These are phyloP conservation scores for Pegoplata infirma DNA, from an alignment of 2,888 invertebrate genomes.

Conservation along the genomic window DNA sequence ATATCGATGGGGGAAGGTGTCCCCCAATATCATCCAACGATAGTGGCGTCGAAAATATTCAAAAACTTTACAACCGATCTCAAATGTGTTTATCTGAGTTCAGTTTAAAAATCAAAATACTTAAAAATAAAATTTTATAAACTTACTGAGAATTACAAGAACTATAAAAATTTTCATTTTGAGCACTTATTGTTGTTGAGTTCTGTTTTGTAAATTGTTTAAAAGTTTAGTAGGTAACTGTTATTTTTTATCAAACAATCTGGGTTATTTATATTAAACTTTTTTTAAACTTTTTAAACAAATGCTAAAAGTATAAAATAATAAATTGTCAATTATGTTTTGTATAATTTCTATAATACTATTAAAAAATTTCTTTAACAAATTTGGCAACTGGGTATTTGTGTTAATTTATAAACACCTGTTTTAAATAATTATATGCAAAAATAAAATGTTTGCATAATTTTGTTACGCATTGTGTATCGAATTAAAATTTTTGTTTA, in stretches of 20 bases:
- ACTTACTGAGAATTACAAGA: slow-evolving; percentile 17
- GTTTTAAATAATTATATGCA: neutral
- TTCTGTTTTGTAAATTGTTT: neutral
- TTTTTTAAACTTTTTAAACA: neutral
- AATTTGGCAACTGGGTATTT: neutral
- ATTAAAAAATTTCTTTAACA: neutral
- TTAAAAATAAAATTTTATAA: neutral
- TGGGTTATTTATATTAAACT: slow-evolving; percentile 42
- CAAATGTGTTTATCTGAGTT: no score
- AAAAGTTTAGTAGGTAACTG: slow-evolving; percentile 16
- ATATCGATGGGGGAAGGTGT: no score
- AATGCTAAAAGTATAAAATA: neutral
- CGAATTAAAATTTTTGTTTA: neutral
- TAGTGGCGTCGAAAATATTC: no score
- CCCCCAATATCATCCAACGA: no score
- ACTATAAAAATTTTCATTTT: slow-evolving; percentile 11
- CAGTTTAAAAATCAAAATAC: no score
- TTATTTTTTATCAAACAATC: neutral
- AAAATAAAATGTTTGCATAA: neutral
- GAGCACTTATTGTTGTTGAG: no score
- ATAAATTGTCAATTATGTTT: neutral
- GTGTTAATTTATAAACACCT: neutral
- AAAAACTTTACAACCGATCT: no score
- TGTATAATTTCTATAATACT: no score
- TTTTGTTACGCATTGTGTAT: neutral